These are phyloP conservation scores for Prunella fulvescens DNA, from an alignment of 2,113 vertebrate species.

Conservation along the genomic window DNA sequence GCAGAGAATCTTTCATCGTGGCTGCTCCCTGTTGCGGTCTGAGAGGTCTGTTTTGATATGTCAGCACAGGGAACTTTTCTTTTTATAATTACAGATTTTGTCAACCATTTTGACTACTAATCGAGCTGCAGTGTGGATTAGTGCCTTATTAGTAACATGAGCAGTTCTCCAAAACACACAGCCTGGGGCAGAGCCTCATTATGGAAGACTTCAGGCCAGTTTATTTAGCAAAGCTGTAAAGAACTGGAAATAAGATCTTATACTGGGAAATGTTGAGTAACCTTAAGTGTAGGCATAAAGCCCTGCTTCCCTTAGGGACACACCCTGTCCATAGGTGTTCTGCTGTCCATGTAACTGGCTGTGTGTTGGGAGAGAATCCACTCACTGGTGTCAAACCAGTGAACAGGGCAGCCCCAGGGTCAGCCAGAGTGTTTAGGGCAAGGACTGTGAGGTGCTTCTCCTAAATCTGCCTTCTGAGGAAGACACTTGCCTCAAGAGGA, in stretches of 20 bases:
- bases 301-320: background rate
- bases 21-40: background rate
- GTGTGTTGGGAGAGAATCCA: background rate
- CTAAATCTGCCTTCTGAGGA: background rate
- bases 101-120: conserved; percentile 46
- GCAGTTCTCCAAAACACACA: conserved; percentile 23
- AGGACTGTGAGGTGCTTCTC: background rate
- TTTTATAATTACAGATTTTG: conserved; percentile 39
- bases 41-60: conserved; percentile 21
- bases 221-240: conserved; percentile 23
- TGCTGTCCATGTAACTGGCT: background rate
- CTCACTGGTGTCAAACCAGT: background rate
- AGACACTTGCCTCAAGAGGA: background rate
- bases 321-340: background rate
- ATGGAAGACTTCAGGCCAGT: conserved; percentile 6
- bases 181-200: conserved; percentile 25
- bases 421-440: background rate
- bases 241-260: background rate
- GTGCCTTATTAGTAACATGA: conserved; percentile 18
- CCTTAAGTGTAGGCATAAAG: background rate
- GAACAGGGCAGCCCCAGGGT: background rate
- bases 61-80: conserved; percentile 18
- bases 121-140: conserved; percentile 29
- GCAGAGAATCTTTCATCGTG: background rate
- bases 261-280: background rate